These are phyloP conservation scores for Hypotaenidia okinawae DNA, from an alignment of 2,797 vertebrate species.

Conservation along the genomic window DNA sequence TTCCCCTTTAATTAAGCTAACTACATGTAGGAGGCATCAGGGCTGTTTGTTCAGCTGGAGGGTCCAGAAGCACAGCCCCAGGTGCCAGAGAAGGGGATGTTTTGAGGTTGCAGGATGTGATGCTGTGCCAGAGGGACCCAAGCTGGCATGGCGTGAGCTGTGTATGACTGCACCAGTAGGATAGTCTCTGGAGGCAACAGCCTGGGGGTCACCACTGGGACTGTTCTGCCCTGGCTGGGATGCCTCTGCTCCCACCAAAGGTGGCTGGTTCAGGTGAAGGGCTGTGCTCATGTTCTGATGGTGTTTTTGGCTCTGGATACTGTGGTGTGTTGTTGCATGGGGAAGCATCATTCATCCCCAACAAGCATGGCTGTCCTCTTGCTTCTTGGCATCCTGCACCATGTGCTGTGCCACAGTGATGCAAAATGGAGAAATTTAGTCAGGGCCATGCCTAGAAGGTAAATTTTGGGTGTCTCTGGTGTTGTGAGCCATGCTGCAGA, in stretches of 20 bases:
- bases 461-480: neutral
- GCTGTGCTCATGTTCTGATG: neutral
- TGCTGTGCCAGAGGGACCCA: neutral
- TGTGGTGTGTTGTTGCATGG: rapidly evolving
- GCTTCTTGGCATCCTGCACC: neutral
- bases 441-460: neutral
- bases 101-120: rapidly evolving
- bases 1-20: neutral
- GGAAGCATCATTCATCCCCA: neutral
- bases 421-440: neutral
- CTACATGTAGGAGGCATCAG: rapidly evolving
- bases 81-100: neutral
- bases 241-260: neutral
- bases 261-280: neutral
- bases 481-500: neutral
- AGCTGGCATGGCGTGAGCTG: rapidly evolving
- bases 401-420: rapidly evolving
- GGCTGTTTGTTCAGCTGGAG: neutral
- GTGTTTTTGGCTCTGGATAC: neutral
- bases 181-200: neutral
- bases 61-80: neutral
- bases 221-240: neutral
- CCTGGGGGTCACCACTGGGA: neutral
- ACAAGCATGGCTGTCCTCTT: neutral
- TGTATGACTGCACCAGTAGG: rapidly evolving